Evolutionary conservation across 1,140 invertebrate genomes (phyloP), one percentile per base, ranked within the genome.

Genomic region (Physella acuta): DNA sequence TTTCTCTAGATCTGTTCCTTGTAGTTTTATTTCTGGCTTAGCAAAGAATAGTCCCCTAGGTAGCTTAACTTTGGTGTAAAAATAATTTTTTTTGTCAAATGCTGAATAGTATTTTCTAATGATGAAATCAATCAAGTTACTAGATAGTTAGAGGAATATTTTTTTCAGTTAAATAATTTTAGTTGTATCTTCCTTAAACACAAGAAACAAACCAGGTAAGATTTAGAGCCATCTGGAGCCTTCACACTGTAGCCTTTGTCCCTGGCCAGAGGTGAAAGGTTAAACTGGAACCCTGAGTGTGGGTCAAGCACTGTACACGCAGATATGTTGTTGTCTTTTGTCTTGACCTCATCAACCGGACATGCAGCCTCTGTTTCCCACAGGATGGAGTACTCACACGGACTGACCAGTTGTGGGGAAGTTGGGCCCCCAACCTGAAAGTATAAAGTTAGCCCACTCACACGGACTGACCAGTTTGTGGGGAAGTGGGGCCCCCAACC

Each of bases 281-380:
- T 77, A 71, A 75, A 82, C 0, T 76, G 68, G 67, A 77, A 82
- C 8, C 73, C 73, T 49, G 73, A 77, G 69, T 77, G 79, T 1
- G 67, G 65, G 64, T 82, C 79, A 62, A 78, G 76, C 0, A 78
- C 64, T 0, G 68, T 70, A 70, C 81, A 82, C 16, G 61, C 44
- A 4, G 56, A 52, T 2, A 24, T 51, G 8, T 58, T 62, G 33
- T 3, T 39, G 4, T 49, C 58, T n/a, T 69, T 61, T 4, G 49
- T 53, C 26, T 73, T 69, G 0, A 61, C 73, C 53, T 63, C 66
- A 8, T 65, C 69, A 34, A 82, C 64, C 0, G 78, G 75, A 72
- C 84, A 85, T 20, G 84, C 82, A n/a, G 79, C 80, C n/a, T 73
- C 75, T 31, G 84, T 85, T 34, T 79, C 73, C 84, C 84, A 85